Evolutionary conservation across 1,140 invertebrate species (phyloP), one percentile per base, ranked within the genome.

Genomic region (Tetragonula clypearis): DNA sequence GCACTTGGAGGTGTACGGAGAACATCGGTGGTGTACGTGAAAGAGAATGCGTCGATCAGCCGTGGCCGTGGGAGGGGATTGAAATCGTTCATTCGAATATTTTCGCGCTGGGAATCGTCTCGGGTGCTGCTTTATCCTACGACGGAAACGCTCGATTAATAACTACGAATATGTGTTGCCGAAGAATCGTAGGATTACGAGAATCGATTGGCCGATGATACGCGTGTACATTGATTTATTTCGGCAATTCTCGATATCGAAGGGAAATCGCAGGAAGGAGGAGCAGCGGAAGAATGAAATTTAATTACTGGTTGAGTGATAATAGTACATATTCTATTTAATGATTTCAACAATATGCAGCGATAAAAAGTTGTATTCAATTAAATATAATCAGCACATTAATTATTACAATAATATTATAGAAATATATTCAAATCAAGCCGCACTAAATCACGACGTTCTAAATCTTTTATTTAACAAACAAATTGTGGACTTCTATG

Each of bases 1-100:
- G n/a, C 55, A 53, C 49, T 53, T 53, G n/a, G 71, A 26, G 49
- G 55, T 26, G 55, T 4, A n/a, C 41, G 6, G 41, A 8, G 71
- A 68, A 4, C 9, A 55, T 49, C n/a, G 8, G 8, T 6, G 0
- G 49, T 26, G 49, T 4, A 23, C 11, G 21, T 11, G 0, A 12
- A 11, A 49, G 71, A 53, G n/a, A 55, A 53, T 17, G 49, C 49
- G 6, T 53, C 23, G 21, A 73, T 73, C 71, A 53, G 2, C 5
- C 35, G 23, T 71, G 69, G 6, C 49, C 41, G 49, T 49, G 8
- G 41, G 41, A 30, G 35, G 23, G 49, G 23, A 53, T 73, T 73
- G 69, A 49, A 49, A 72, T 49, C 23, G 69, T 73, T 55, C 49
- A 26, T 73, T 73, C 15, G 41, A 23, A 73, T 26, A 73, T 73